Conservation (phyloP, 2,888 invertebrate species). For the Parnassius mnemosyne region DNA sequence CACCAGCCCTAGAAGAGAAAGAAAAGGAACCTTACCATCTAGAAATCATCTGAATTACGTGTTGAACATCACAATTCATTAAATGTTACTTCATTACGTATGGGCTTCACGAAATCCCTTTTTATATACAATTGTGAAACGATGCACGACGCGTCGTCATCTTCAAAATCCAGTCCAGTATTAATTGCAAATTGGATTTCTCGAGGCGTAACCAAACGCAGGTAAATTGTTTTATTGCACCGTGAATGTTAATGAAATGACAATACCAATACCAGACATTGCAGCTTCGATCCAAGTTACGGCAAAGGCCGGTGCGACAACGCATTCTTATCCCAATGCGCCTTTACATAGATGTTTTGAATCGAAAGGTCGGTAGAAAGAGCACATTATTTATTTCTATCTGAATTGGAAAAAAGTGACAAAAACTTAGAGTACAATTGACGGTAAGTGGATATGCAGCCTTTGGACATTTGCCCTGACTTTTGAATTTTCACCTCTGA, state of each 20-base stretch:
- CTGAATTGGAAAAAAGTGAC: no score
- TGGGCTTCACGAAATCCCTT: constrained; percentile 13
- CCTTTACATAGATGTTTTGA: neutral
- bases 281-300: constrained; percentile 9
- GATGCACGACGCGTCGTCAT: constrained; percentile 13
- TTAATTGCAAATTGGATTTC: constrained; percentile 17
- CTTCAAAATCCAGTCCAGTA: constrained; percentile 22
- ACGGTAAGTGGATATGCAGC: no score
- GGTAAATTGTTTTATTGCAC: constrained; percentile 20
- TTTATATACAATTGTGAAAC: constrained; percentile 16
- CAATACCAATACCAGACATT: constrained; percentile 1
- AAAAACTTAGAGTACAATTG: no score
- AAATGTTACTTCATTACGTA: constrained; percentile 10
- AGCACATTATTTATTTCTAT: no score
- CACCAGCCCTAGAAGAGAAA: no score
- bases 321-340: constrained; percentile 17
- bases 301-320: neutral
- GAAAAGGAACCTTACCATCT: no score
- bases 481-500: no score
- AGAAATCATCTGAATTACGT: constrained; percentile 1
- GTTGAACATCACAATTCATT: constrained; percentile 1
- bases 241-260: constrained; percentile 16
- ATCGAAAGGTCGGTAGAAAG: no score
- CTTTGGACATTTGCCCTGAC: no score
- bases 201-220: constrained; percentile 21